Evolutionary conservation across 1,140 invertebrate species (phyloP).

Genomic region (Sweltsa coloradensis): DNA sequence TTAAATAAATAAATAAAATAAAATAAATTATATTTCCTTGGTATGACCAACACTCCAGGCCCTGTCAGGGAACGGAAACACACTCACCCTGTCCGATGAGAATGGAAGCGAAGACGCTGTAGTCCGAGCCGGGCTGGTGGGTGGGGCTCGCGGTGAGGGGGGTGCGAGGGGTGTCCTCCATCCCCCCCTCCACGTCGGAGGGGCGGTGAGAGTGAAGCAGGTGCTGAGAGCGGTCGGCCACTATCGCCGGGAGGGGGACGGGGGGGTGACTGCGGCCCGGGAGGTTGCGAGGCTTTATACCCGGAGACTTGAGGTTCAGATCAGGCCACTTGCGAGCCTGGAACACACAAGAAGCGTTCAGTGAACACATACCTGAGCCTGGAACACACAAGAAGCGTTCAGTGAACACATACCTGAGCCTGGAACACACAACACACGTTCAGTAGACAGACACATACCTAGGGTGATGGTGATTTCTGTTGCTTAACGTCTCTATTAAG

Average conservation of each 20-base stretch:
- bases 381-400: conserved; percentile 20
- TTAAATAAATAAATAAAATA: too few relatives aligned
- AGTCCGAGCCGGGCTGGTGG: conserved; percentile 27
- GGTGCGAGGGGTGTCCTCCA: conserved; percentile 17
- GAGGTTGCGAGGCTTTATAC: conserved; percentile 64
- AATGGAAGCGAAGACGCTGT: conserved; percentile 36
- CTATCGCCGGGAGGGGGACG: conserved; percentile 25
- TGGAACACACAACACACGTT: conserved; percentile 28
- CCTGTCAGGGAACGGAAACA: too few relatives aligned
- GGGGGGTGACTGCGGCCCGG: conserved; percentile 34
- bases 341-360: conserved; percentile 20
- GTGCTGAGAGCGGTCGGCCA: conserved; percentile 22
- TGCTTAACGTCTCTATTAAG: too few relatives aligned
- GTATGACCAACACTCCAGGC: too few relatives aligned
- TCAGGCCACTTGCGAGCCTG: conserved; percentile 78
- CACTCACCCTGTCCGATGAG: conserved; percentile 26
- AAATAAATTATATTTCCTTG: too few relatives aligned
- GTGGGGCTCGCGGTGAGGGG: conserved; percentile 28
- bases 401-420: too few relatives aligned
- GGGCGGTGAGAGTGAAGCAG: conserved; percentile 31
- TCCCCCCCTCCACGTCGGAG: conserved; percentile 27
- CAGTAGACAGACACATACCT: too few relatives aligned
- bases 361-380: too few relatives aligned
- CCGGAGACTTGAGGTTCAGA: conserved; percentile 75
- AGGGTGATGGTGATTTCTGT: too few relatives aligned